Evolutionary conservation across 1,140 invertebrate genomes (phyloP).

Genomic region (Apis laboriosa): DNA sequence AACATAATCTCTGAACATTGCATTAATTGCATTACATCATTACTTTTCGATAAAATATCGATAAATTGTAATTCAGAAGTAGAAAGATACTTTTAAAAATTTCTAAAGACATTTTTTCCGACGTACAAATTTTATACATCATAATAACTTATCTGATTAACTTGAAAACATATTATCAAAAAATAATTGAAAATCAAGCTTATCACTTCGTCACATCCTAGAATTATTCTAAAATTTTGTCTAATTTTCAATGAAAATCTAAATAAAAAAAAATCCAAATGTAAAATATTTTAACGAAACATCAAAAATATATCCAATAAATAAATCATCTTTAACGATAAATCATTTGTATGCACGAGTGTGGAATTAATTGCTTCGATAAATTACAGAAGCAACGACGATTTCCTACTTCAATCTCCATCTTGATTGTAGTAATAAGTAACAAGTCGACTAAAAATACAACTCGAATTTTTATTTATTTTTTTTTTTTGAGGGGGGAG

Average conservation of each 20-base stretch:
- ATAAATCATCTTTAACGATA: constrained; percentile 3
- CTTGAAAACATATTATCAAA: too few species aligned
- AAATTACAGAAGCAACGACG: constrained; percentile 1
- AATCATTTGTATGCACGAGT: constrained; percentile 29
- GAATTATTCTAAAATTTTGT: too few species aligned
- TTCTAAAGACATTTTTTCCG: too few species aligned
- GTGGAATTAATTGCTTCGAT: constrained; percentile 38
- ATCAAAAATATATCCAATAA: constrained; percentile 19
- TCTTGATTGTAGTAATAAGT: constrained; percentile 23
- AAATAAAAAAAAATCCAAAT: background rate
- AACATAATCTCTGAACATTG: too few species aligned
- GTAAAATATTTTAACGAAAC: constrained; percentile 4
- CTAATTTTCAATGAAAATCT: background rate
- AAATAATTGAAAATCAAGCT: too few species aligned
- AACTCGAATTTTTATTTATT: constrained; percentile 16
- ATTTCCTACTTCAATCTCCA: constrained; percentile 20
- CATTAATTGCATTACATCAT: too few species aligned
- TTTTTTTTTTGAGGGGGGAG: background rate
- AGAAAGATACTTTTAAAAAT: too few species aligned
- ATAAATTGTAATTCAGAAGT: too few species aligned
- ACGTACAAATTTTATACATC: too few species aligned
- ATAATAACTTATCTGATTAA: too few species aligned
- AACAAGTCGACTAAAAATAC: constrained; percentile 38
- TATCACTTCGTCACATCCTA: too few species aligned
- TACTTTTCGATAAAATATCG: too few species aligned